A percentile compares a stretch with the other conserved stretches of the same genome.
Evolutionary conservation across 2,113 vertebrate species (phyloP).

Genomic region (Papio anubis): DNA sequence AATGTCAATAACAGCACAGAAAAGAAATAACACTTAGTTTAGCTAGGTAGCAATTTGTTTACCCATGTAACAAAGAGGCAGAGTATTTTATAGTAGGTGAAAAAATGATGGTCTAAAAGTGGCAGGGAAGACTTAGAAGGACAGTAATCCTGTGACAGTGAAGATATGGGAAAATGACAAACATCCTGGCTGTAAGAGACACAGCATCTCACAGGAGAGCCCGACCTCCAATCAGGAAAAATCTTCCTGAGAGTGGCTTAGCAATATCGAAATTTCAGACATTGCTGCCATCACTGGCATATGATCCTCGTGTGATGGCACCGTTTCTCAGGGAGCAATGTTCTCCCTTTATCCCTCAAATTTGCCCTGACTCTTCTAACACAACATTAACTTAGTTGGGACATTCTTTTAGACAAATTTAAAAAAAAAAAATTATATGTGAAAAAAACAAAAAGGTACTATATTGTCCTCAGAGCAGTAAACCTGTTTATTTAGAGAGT

Average conservation of each 20-base stretch:
- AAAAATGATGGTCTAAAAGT: neutral
- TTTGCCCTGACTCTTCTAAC: neutral
- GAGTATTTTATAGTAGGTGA: neutral
- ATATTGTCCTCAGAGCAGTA: slow-evolving; percentile 51
- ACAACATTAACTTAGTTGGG: no score
- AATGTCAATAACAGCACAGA: neutral
- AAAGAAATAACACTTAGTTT: neutral
- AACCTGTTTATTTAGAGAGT: slow-evolving; percentile 59
- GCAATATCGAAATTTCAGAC: neutral
- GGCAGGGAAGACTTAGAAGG: neutral
- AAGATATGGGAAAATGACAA: neutral
- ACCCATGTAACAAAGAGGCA: neutral
- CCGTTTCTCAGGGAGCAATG: neutral
- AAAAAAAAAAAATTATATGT: neutral
- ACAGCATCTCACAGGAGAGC: neutral
- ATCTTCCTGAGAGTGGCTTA: neutral
- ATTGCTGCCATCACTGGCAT: neutral
- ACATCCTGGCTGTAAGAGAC: neutral
- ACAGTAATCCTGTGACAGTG: neutral
- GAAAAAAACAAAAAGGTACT: neutral
- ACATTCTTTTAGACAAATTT: slow-evolving; percentile 23
- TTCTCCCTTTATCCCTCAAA: neutral
- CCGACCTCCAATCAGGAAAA: neutral
- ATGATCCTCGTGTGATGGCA: slow-evolving; percentile 7
- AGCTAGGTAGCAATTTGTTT: neutral